Evolutionary conservation across 2,888 invertebrate species (phyloP).

Genomic region (Chesias legatella): DNA sequence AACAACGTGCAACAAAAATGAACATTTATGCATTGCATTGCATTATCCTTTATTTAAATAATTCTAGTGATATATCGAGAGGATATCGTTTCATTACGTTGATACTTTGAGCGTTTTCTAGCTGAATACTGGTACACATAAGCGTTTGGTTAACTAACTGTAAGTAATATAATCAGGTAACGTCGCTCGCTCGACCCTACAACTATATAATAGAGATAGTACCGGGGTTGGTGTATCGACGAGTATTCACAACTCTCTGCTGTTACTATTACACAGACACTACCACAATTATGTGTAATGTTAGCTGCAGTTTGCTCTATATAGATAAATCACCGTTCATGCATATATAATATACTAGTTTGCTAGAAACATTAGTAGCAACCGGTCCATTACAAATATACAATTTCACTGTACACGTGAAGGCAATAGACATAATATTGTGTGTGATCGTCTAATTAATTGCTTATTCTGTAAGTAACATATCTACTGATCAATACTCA

Average conservation of each 20-base stretch:
- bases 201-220: constrained; percentile 61
- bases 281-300: constrained; percentile 67
- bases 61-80: constrained; percentile 74
- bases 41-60: constrained; percentile 74
- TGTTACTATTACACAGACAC: constrained; percentile 56
- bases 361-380: constrained; percentile 17
- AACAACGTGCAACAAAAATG: constrained; percentile 88
- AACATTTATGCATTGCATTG: constrained; percentile 83
- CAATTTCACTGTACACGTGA: constrained; percentile 18
- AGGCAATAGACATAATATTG: constrained; percentile 18
- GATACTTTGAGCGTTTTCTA: constrained; percentile 80
- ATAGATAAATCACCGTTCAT: constrained; percentile 67
- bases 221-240: constrained; percentile 44
- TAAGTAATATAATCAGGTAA: constrained; percentile 62
- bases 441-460: constrained; percentile 13
- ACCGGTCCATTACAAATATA: constrained; percentile 18
- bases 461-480: background rate
- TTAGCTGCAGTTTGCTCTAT: constrained; percentile 77
- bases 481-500: constrained; percentile 7
- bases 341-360: constrained; percentile 59
- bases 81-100: constrained; percentile 73
- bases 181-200: constrained; percentile 70
- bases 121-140: constrained; percentile 79
- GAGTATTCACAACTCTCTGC: constrained; percentile 48
- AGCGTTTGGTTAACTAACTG: constrained; percentile 78